These are phyloP conservation scores for Aplysia californica DNA, from an alignment of 1,140 invertebrate species.

Conservation along the genomic window DNA sequence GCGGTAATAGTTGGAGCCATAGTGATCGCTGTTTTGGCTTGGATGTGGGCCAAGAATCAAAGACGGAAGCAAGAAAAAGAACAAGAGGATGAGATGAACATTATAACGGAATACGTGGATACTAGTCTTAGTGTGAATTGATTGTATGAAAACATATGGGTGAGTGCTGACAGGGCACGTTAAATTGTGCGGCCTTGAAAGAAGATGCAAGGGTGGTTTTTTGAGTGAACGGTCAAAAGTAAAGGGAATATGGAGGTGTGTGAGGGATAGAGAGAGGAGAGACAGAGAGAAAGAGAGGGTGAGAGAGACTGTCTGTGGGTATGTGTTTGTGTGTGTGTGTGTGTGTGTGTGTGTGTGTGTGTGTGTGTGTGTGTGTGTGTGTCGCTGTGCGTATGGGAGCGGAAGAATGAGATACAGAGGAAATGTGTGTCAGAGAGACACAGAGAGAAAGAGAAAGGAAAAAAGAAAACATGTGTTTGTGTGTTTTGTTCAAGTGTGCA, in stretches of 20 bases:
- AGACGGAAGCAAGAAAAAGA: slow-evolving; percentile 27
- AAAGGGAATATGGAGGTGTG: not conserved
- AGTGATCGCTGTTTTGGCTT: slow-evolving; percentile 29
- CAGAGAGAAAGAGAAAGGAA: not conserved
- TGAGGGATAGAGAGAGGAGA: too few species aligned
- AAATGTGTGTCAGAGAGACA: not conserved
- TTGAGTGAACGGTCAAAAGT: not conserved
- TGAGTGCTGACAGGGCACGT: not conserved
- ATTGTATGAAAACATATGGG: not conserved
- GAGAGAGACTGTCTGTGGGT: too few species aligned
- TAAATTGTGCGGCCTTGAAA: not conserved
- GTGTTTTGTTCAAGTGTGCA: not conserved
- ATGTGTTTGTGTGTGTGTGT: too few species aligned
- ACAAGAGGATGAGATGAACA: slow-evolving; percentile 35
- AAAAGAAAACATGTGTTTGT: not conserved
- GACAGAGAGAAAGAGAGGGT: too few species aligned
- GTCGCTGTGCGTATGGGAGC: too few species aligned
- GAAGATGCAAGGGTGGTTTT: not conserved
- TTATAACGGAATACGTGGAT: slow-evolving; percentile 24
- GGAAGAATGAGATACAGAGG: not conserved
- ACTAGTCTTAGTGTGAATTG: not conserved
- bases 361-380: too few species aligned
- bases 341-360: too few species aligned
- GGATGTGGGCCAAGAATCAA: slow-evolving; percentile 31
- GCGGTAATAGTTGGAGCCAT: slow-evolving; percentile 41